These are phyloP conservation scores for Turdus rufiventris DNA, from an alignment of 2,113 vertebrate species.

Conservation along the genomic window DNA sequence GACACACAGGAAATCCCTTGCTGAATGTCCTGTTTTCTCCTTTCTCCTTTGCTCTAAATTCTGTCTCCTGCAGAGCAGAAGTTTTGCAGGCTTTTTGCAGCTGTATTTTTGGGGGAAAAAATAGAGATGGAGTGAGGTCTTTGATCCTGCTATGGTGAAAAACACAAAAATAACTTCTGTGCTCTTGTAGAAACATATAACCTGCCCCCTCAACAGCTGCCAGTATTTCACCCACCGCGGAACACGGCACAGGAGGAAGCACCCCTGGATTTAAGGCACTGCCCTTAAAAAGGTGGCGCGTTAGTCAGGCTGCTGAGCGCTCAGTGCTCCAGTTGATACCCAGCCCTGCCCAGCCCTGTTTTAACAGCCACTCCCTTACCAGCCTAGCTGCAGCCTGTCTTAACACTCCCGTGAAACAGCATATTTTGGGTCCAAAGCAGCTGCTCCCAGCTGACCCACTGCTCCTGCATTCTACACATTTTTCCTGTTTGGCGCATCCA, in stretches of 20 bases:
- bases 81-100: background rate
- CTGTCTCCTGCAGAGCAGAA: background rate
- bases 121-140: background rate
- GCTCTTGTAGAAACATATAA: background rate
- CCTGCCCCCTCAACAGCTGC: background rate
- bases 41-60: background rate
- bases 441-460: background rate
- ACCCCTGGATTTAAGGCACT: background rate
- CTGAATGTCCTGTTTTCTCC: background rate
- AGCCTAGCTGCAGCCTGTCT: background rate
- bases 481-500: background rate
- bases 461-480: background rate
- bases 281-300: background rate
- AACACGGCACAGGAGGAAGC: background rate
- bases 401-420: background rate
- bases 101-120: background rate
- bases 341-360: background rate
- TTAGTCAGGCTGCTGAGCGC: slow-evolving; percentile 19
- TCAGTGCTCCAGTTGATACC: background rate
- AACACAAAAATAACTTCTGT: rapidly evolving
- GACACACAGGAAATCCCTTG: background rate
- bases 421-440: background rate
- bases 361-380: slow-evolving; percentile 16
- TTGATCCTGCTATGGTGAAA: background rate
- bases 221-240: background rate